phyloP scores from a whole-genome alignment of 2,113 vertebrate species.

The Lontra canadensis region DNA sequence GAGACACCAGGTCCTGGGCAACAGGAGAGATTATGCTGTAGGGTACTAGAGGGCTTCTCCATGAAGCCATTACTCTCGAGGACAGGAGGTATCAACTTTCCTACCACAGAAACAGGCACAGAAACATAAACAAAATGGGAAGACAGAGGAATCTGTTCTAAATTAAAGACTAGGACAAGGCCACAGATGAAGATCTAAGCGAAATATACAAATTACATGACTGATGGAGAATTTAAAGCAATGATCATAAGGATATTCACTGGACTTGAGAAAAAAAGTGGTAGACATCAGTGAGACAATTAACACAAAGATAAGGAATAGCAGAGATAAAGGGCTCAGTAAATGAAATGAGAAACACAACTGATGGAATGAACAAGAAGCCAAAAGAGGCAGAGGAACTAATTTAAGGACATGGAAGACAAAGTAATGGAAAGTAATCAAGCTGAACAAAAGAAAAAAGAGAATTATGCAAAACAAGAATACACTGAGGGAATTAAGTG shows the following conservation, averaged over 20 bases:
- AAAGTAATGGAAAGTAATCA: not conserved
- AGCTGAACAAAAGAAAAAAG: not conserved
- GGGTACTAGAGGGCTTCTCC: not conserved
- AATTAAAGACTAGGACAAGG: not conserved
- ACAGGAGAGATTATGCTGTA: not conserved
- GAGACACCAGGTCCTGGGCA: not conserved
- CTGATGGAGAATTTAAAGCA: not conserved
- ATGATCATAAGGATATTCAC: not conserved
- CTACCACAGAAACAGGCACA: not conserved
- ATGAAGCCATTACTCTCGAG: not conserved
- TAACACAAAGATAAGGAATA: not conserved
- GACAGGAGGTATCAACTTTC: not conserved
- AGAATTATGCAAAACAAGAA: not conserved
- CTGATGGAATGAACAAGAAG: not conserved
- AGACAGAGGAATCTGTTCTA: not conserved
- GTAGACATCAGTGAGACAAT: not conserved
- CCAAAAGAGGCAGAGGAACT: not conserved
- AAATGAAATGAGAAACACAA: not conserved
- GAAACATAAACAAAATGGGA: not conserved
- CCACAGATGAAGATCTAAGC: not conserved
- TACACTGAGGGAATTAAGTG: not conserved
- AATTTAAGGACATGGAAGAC: not conserved
- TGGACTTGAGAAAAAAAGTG: not conserved
- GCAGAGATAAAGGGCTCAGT: not conserved
- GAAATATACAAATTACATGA: not conserved